A percentile compares a stretch with the other conserved stretches of the same genome.
These are phyloP conservation scores for Dendrocopos noguchii DNA, from an alignment of 2,113 vertebrate species.

Conservation along the genomic window DNA sequence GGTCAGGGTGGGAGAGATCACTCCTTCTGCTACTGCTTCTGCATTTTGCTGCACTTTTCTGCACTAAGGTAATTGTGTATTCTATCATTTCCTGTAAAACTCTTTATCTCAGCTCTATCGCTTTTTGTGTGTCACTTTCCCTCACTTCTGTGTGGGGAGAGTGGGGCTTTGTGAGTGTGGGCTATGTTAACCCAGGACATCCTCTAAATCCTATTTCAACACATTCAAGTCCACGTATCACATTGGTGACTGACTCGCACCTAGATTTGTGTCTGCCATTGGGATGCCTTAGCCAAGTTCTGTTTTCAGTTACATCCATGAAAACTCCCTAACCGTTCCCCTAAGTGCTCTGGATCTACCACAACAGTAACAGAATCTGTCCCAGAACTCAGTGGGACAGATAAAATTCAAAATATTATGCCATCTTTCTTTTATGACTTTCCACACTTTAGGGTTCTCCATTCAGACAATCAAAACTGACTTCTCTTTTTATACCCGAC, in stretches of 20 bases:
- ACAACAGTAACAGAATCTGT: background rate
- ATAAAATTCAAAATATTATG: background rate
- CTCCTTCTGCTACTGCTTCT: no score
- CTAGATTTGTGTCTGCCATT: background rate
- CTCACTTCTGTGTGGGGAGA: no score
- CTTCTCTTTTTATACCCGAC: background rate
- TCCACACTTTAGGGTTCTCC: background rate
- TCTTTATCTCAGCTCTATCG: no score
- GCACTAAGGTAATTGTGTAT: no score
- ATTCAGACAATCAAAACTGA: background rate
- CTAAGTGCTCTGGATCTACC: background rate
- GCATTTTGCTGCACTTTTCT: no score
- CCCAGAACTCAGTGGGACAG: background rate
- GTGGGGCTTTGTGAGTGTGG: no score
- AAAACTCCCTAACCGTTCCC: background rate
- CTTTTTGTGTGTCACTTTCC: no score
- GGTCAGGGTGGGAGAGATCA: no score
- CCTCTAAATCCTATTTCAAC: background rate
- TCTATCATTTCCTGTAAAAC: no score
- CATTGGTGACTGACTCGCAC: background rate
- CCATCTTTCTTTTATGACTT: slow-evolving; percentile 6
- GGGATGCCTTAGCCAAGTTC: background rate
- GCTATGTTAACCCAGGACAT: no score
- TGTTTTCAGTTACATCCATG: background rate
- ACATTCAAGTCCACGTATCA: background rate